A percentile compares a stretch with the other conserved stretches of the same genome.
Conservation (phyloP, 64 coral and sea anemone genomes). For the Porites lutea region DNA sequence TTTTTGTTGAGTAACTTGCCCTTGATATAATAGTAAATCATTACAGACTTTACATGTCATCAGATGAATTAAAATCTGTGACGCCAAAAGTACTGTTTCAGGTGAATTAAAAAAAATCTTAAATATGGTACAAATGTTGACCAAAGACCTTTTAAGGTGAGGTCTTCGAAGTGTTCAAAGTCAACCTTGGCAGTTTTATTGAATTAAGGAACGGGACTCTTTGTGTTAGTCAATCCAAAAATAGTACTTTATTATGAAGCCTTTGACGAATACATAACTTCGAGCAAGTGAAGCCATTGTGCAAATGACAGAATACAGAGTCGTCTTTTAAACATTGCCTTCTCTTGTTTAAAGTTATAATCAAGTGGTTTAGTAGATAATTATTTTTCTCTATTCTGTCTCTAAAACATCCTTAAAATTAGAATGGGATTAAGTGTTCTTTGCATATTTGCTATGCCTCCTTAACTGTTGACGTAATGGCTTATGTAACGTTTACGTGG, state of each 20-base stretch:
- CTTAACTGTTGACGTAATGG: background rate
- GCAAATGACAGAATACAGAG: background rate
- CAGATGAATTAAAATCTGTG: too few relatives aligned
- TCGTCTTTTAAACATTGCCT: background rate
- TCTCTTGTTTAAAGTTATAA: background rate
- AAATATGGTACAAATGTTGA: too few relatives aligned
- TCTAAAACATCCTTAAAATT: constrained; percentile 7
- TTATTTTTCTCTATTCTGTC: background rate
- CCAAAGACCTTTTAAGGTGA: too few relatives aligned
- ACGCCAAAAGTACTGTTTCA: too few relatives aligned
- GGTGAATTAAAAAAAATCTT: too few relatives aligned
- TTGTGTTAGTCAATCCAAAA: constrained; percentile 18
- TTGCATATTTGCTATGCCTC: background rate
- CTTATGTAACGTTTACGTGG: background rate
- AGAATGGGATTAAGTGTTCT: constrained; percentile 23
- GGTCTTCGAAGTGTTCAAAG: too few relatives aligned
- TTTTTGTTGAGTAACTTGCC: too few relatives aligned
- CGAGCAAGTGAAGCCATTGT: background rate
- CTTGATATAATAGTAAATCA: too few relatives aligned
- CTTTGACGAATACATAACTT: background rate
- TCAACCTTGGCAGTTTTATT: too few relatives aligned
- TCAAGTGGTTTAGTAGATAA: background rate
- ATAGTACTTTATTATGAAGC: constrained; percentile 42
- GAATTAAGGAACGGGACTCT: too few relatives aligned
- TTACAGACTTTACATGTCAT: too few relatives aligned